Base-by-base conservation (phyloP, 1,140 invertebrate species). In the Nebria ingens region DNA sequence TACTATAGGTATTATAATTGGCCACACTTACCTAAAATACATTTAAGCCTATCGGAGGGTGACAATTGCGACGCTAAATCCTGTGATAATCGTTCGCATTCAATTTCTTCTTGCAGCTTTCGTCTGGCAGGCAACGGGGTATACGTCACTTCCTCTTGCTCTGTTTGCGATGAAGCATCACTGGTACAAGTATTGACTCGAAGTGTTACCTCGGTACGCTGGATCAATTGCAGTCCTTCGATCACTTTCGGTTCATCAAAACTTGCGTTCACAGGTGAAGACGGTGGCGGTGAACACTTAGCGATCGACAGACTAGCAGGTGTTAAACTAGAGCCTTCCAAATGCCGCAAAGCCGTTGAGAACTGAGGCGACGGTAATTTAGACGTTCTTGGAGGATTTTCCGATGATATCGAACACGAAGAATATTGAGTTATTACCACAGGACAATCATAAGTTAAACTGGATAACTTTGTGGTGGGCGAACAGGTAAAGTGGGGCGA, bases 61-160 rank as follows among this genome's bases (percentile, higher is more conserved):
- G 77, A 75, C 53, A 90, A 72, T 56, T 86, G 81, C 68, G 79
- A 82, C 21, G 82, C 82, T 45, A 91, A 75, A 64, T 89, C 85
- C 58, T 82, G 68, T 19, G 84, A 85, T 53, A 89, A 73, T 61
- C 82, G 75, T 62, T 91, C 88, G 72, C 86, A 90, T 59, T 90
- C 88, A 55, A 89, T 77, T 70, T 91, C 89, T 64, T 90, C 88
- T 51, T 83, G 78, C 13, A 84, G 72, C 52, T 85, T 85, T 52
- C 71, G 70, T 9, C 73, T 70, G 29, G 73, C 70, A 2, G 66
- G 68, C 6, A 71, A 59, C 1, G 70, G 70, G 2, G 63, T 66
- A 11, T 63, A 59, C 6, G 65, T 60, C 15, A 65, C 25, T 58
- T 65, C 62, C 45, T 69, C 68, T 56, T 69, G 71, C 58, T 83